These are phyloP conservation scores for Falco biarmicus DNA, from an alignment of 2,797 vertebrate genomes.

Conservation along the genomic window DNA sequence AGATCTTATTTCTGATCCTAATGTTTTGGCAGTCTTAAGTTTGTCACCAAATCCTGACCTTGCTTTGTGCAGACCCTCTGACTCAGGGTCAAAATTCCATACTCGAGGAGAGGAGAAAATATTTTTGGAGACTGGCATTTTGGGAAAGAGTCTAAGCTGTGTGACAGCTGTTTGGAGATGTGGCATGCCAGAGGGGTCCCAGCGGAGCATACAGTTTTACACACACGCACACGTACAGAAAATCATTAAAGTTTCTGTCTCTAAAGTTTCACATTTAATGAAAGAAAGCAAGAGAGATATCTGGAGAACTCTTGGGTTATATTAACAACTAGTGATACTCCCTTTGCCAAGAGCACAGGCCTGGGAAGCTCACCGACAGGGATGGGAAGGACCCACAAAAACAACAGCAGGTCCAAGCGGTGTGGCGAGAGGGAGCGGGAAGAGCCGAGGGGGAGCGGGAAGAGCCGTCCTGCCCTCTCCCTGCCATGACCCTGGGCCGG, in stretches of 20 bases:
- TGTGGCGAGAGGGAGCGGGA: no score
- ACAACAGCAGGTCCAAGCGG: accelerated
- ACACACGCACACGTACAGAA: not conserved
- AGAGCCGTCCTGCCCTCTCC: not conserved
- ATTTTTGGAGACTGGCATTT: conserved; percentile 46
- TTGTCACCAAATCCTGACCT: no score
- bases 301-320: conserved; percentile 5
- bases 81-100: no score
- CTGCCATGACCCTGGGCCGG: accelerated
- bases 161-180: conserved; percentile 34
- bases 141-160: conserved; percentile 42
- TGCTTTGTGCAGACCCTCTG: no score
- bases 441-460: not conserved
- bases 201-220: not conserved
- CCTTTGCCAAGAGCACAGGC: not conserved
- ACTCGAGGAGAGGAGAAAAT: not conserved
- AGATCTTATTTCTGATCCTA: no score
- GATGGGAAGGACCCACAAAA: not conserved
- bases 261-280: conserved; percentile 13
- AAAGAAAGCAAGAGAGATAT: not conserved
- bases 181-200: conserved; percentile 30
- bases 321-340: not conserved
- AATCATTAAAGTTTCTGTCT: conserved; percentile 56
- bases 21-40: no score
- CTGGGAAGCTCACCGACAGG: not conserved